Evolutionary conservation across 1,140 invertebrate species (phyloP), one percentile per base, ranked within the genome.

Genomic region (Palaemon carinicauda): DNA sequence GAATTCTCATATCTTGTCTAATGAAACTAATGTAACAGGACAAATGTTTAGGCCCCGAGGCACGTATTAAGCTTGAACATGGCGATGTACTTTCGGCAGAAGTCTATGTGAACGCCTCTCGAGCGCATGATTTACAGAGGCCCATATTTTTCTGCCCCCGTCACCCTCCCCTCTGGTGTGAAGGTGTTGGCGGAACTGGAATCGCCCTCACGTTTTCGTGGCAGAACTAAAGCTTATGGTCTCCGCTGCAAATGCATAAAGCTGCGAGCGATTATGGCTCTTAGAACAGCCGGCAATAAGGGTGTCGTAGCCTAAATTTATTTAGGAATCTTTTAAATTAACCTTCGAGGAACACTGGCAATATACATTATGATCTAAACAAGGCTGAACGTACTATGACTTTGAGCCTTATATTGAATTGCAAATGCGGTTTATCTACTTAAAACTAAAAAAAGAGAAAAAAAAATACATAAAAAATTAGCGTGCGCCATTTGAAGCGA

Each of bases 201-300:
- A 10, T 10, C 65, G 24, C 12, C 65, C 24, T 69, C 65, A 69
- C 65, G 65, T 69, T 69, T 69, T 69, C 65, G 65, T 69, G 65
- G 65, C 65, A 69, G 65, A 24, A 69, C 65, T 69, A 69, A 69
- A 69, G 65, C 65, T 69, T 69, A 69, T 69, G 65, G 29, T 69
- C 65, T 69, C 29, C 65, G 65, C 29, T 69, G 65, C 17, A 69
- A 69, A 69, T 69, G 29, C 65, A 10, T 24, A 69, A 69, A 19
- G 24, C 21, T 19, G 17, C 65, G 10, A 21, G 65, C 65, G 17
- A 69, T 69, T 69, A 69, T 69, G 65, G 14, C 15, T 31, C 65
- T 69, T 69, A 10, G 17, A 27, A 24, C 24, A 31, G 65, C 24
- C 12, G 21, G 65, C 29, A 19, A 24, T 27, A 69, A 27, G n/a